A percentile compares a stretch with the other conserved stretches of the same genome.
phyloP scores from a whole-genome alignment of 2,113 vertebrate species.

The Rissa tridactyla region DNA sequence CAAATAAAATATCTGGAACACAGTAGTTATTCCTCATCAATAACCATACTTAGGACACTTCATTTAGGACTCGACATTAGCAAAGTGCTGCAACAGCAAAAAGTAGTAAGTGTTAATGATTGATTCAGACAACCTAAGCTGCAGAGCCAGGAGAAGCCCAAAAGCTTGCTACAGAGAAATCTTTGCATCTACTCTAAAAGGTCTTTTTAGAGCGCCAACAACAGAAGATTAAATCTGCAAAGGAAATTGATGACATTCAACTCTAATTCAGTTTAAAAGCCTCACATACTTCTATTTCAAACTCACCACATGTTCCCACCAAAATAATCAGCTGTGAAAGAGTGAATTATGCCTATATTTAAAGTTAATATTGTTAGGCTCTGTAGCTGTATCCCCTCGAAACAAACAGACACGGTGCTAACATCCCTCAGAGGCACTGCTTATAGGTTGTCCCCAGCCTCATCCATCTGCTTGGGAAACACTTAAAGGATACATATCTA shows the following conservation, averaged over 20 bases:
- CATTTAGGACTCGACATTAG: background rate
- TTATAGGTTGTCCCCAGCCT: background rate
- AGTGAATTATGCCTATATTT: background rate
- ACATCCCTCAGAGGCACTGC: background rate
- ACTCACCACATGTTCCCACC: background rate
- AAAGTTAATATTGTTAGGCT: background rate
- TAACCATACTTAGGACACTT: background rate
- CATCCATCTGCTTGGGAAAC: background rate
- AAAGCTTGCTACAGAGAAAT: background rate
- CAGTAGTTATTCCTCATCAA: background rate
- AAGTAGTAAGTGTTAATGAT: background rate
- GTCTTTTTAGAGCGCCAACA: background rate
- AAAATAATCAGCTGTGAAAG: slow-evolving; percentile 6
- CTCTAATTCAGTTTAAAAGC: background rate
- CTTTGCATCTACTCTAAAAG: background rate
- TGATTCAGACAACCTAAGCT: background rate
- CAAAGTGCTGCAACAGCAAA: background rate
- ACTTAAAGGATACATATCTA: background rate
- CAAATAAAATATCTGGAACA: background rate
- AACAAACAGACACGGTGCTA: background rate
- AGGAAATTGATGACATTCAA: background rate
- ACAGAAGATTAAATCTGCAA: background rate
- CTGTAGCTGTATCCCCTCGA: background rate
- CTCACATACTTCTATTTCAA: slow-evolving; percentile 8
- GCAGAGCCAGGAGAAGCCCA: background rate